Evolutionary conservation across 2,113 vertebrate species (phyloP), one percentile per base, ranked within the genome.

Genomic region (Cricetomys ansorgei): DNA sequence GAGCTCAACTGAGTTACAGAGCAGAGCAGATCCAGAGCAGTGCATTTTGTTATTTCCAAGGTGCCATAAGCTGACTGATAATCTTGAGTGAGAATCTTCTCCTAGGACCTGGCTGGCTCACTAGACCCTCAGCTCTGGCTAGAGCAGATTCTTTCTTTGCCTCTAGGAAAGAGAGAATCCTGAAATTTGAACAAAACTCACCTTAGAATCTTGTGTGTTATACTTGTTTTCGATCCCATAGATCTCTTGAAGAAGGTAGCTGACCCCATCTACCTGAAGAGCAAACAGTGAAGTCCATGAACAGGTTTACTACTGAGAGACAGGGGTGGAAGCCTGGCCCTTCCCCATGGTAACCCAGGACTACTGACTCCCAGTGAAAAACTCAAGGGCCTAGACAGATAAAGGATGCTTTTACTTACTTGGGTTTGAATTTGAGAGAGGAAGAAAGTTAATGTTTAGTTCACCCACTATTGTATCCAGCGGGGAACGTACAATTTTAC

Each of bases 151-250:
- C 85, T 48, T 37, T 4, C 65, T 75, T 53, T 7, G 64, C 88
- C 86, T 48, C 59, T 37, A 5, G 31, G 55, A 23, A 90, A 76
- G 70, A 53, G 65, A 16, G n/a, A n/a, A 27, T n/a, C 12, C 37
- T 29, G 1, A 50, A 25, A 9, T n/a, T 23, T 17, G n/a, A 53
- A 12, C 1, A 48, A 76, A 65, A 67, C 89, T 27, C 97, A 99
- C 99, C 99, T 99, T 99, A 84, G 99, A 99, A 96, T 99, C 99
- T 84, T 99, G 99, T 0, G 99, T 99, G 98, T 99, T 99, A 98
- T 99, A 99, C 97, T 99, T 99, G 98, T 99, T 99, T 98, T 99
- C 99, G 0, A 99, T 99, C 88, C 99, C 99, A 0, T 99, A 99
- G 98, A 99, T 99, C 98, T 99, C 99, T 98, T 99, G 99, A 89